Percentiles rank a stretch among this genome's conserved stretches.
These are phyloP conservation scores for Oxycera nigricornis DNA, from an alignment of 2,888 invertebrate genomes.

Conservation along the genomic window DNA sequence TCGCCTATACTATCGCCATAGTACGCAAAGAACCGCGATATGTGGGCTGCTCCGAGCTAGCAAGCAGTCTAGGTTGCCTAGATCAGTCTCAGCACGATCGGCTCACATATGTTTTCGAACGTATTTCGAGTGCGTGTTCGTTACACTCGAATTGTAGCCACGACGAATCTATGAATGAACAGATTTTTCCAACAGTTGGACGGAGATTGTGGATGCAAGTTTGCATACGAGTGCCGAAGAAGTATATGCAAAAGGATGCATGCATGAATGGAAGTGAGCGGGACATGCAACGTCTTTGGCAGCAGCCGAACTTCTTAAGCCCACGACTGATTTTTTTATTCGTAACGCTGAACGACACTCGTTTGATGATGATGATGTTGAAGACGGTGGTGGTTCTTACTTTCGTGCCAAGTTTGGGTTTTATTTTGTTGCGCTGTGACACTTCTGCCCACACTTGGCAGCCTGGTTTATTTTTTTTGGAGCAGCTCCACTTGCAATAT, in stretches of 20 bases:
- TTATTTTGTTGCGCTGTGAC: constrained; percentile 6
- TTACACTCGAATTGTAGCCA: neutral
- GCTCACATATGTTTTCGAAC: constrained; percentile 14
- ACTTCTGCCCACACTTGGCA: constrained; percentile 19
- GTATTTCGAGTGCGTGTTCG: constrained; percentile 16
- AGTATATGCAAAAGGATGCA: neutral
- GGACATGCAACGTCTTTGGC: constrained; percentile 15
- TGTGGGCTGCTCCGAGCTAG: constrained; percentile 22
- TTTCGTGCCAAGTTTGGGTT: neutral
- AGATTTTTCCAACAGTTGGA: constrained; percentile 28
- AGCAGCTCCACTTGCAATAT: neutral
- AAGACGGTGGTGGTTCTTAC: neutral
- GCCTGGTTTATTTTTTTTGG: neutral
- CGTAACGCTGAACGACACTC: constrained; percentile 8
- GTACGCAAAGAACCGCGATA: neutral
- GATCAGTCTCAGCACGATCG: neutral
- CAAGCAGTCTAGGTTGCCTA: constrained; percentile 11
- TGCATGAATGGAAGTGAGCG: neutral
- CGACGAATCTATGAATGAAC: constrained; percentile 26
- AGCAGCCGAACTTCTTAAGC: constrained; percentile 30
- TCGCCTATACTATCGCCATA: neutral
- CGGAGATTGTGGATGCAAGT: neutral
- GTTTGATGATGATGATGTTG: neutral
- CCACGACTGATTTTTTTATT: constrained; percentile 33
- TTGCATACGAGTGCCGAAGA: constrained; percentile 7